Evolutionary conservation across 2,113 vertebrate genomes (phyloP).

Genomic region (Etheostoma cragini): DNA sequence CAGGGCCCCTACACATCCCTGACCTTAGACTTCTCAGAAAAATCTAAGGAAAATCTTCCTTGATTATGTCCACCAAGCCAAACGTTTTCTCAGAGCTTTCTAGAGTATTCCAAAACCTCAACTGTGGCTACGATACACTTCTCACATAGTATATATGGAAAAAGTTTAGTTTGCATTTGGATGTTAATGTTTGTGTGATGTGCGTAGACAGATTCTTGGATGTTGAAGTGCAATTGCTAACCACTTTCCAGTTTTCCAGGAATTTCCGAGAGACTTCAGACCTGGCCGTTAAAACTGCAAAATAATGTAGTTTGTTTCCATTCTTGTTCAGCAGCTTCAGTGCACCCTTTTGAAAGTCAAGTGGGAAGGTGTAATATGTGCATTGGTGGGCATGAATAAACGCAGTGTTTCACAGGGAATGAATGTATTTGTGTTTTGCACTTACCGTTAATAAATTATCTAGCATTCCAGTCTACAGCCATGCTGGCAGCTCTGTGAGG

Average conservation of each 20-base stretch:
- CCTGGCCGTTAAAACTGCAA: background rate
- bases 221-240: background rate
- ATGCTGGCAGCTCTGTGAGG: slow-evolving; percentile 10
- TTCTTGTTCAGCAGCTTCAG: background rate
- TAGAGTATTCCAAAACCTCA: background rate
- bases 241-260: background rate
- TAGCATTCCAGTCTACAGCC: background rate
- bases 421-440: slow-evolving; percentile 8
- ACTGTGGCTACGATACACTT: background rate
- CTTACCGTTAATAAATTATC: background rate
- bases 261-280: background rate
- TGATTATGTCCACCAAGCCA: background rate
- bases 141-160: too few relatives aligned
- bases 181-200: background rate
- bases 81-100: background rate
- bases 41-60: background rate
- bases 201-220: background rate
- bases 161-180: background rate
- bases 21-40: slow-evolving; percentile 32
- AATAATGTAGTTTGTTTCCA: background rate
- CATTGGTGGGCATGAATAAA: slow-evolving; percentile 1
- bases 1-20: background rate
- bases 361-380: background rate
- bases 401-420: slow-evolving; percentile 5
- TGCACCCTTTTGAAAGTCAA: background rate